phyloP scores from a whole-genome alignment of 2,113 vertebrate species.

The Oncorhynchus keta region DNA sequence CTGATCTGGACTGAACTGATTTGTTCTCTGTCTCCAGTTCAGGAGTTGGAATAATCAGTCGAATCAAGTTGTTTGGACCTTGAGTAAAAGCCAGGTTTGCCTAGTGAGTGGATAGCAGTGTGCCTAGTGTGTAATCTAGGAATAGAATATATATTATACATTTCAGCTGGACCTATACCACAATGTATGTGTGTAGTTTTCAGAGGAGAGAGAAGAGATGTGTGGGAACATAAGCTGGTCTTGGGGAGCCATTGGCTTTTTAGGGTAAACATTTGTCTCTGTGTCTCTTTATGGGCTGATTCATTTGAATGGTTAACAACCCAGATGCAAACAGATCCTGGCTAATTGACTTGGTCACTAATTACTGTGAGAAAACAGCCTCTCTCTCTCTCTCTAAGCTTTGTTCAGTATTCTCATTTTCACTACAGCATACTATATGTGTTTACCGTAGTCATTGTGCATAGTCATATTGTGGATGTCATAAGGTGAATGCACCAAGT shows the following conservation, averaged over 20 bases:
- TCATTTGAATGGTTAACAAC: neutral
- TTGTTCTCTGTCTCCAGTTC: neutral
- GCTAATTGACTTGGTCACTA: neutral
- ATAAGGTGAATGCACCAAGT: too few species aligned
- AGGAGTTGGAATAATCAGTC: neutral
- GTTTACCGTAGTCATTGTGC: neutral
- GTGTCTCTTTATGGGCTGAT: neutral
- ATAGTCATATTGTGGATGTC: too few species aligned
- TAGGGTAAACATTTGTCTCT: neutral
- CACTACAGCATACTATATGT: neutral
- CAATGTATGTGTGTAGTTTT: conserved; percentile 14
- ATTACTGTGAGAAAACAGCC: neutral
- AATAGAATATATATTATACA: too few species aligned
- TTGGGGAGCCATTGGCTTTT: neutral
- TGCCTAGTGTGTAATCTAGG: too few species aligned
- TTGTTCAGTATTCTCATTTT: neutral
- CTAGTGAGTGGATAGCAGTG: neutral
- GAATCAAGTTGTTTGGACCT: neutral
- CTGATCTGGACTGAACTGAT: neutral
- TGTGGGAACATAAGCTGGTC: conserved; percentile 11
- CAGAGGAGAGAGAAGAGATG: conserved; percentile 14
- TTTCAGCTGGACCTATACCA: too few species aligned
- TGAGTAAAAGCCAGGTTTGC: neutral
- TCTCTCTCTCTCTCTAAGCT: neutral
- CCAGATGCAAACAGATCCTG: neutral